Evolutionary conservation across 2,888 invertebrate genomes (phyloP).

Genomic region (Drosophila gaucha): DNA sequence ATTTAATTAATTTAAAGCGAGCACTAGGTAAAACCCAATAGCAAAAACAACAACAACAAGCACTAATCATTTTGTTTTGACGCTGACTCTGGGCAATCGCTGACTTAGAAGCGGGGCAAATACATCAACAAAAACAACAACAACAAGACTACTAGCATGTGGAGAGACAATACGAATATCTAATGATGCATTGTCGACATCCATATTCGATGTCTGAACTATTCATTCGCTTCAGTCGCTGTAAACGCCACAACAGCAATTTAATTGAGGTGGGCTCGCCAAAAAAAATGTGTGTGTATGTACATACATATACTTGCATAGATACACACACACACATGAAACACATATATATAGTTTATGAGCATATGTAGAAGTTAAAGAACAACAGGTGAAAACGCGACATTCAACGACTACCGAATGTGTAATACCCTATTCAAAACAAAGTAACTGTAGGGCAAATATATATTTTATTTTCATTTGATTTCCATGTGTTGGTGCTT

Average conservation of each 20-base stretch:
- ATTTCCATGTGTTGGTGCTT: too few relatives aligned
- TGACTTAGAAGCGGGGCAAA: conserved; percentile 7
- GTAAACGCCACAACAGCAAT: conserved; percentile 52
- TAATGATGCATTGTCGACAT: conserved; percentile 53
- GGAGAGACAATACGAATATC: conserved; percentile 31
- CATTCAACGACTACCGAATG: background rate
- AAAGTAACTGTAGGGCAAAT: background rate
- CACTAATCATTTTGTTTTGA: conserved; percentile 70
- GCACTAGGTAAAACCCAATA: conserved; percentile 36
- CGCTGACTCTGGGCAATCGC: conserved; percentile 7
- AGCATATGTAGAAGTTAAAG: background rate
- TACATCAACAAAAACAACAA: conserved; percentile 5
- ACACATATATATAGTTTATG: background rate
- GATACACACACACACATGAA: background rate
- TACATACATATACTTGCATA: background rate
- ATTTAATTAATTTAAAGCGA: conserved; percentile 19
- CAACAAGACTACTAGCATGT: background rate
- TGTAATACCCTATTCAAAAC: background rate
- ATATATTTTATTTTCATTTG: too few relatives aligned
- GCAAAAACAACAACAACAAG: conserved; percentile 15
- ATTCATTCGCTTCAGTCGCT: conserved; percentile 5
- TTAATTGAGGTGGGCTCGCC: conserved; percentile 66
- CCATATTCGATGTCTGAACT: conserved; percentile 6
- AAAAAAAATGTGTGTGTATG: conserved; percentile 9
- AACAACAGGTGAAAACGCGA: background rate